These are phyloP conservation scores for Acromyrmex heyeri DNA, from an alignment of 1,140 invertebrate genomes.

Conservation along the genomic window DNA sequence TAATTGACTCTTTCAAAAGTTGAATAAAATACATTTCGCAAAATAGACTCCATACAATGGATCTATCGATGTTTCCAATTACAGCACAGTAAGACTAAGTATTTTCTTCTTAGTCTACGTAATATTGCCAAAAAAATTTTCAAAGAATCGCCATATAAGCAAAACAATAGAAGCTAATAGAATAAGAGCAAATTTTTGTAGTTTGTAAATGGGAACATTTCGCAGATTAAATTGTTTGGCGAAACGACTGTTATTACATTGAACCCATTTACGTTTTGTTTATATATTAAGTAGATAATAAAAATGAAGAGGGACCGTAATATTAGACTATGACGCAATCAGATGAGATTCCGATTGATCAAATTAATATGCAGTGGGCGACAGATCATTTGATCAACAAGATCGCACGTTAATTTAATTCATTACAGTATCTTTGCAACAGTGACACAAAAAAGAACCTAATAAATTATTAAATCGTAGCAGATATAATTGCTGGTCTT, in stretches of 20 bases:
- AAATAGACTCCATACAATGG: conserved; percentile 71
- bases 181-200: conserved; percentile 64
- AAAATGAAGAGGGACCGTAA: conserved; percentile 48
- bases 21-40: conserved; percentile 73
- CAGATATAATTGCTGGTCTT: conserved; percentile 40
- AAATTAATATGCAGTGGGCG: conserved; percentile 48
- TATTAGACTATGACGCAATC: conserved; percentile 65
- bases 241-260: conserved; percentile 14
- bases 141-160: conserved; percentile 41
- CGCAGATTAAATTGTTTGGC: conserved; percentile 1
- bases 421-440: conserved; percentile 17
- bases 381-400: conserved; percentile 43
- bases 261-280: conserved; percentile 47
- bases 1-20: conserved; percentile 69
- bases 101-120: conserved; percentile 44
- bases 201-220: conserved; percentile 41
- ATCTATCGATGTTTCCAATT: conserved; percentile 72
- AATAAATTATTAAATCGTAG: conserved; percentile 53
- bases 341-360: conserved; percentile 61
- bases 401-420: conserved; percentile 56
- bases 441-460: conserved; percentile 58
- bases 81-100: conserved; percentile 66
- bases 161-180: conserved; percentile 67
- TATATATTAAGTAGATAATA: conserved; percentile 54
- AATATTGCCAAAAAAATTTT: conserved; percentile 68